Evolutionary conservation across 2,888 invertebrate genomes (phyloP).

Genomic region (Artemia sp.): DNA sequence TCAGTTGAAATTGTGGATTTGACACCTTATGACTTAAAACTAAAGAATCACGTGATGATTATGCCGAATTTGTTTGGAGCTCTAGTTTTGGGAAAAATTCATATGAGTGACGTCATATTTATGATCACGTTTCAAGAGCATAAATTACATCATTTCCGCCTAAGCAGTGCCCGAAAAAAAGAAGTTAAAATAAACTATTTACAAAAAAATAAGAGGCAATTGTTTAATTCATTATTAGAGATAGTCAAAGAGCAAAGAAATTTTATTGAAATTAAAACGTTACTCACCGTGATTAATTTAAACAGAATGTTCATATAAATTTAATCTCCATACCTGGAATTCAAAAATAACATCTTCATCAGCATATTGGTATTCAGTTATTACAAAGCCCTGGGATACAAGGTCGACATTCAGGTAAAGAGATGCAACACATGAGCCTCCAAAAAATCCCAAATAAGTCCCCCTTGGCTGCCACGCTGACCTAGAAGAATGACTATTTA

Average conservation of each 20-base stretch:
- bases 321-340: conserved; percentile 33
- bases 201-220: too few relatives aligned
- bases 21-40: too few relatives aligned
- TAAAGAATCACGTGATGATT: too few relatives aligned
- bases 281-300: background rate
- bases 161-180: too few relatives aligned
- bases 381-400: conserved; percentile 37
- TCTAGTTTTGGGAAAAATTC: too few relatives aligned
- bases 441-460: conserved; percentile 36
- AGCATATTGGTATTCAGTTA: conserved; percentile 38
- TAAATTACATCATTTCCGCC: too few relatives aligned
- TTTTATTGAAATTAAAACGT: conserved; percentile 11
- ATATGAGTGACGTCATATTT: too few relatives aligned
- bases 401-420: conserved; percentile 38
- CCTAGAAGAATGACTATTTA: conserved; percentile 27
- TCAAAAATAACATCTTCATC: conserved; percentile 35
- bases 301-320: conserved; percentile 6
- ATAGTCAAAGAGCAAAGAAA: conserved; percentile 15
- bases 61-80: too few relatives aligned
- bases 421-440: conserved; percentile 37
- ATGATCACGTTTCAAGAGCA: too few relatives aligned
- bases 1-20: too few relatives aligned
- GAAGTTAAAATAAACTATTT: too few relatives aligned
- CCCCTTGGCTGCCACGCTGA: conserved; percentile 36
- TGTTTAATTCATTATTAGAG: background rate